Evolutionary conservation across 2,888 invertebrate species (phyloP), one percentile per base, ranked within the genome.

Genomic region (Ariolimax columbianus): DNA sequence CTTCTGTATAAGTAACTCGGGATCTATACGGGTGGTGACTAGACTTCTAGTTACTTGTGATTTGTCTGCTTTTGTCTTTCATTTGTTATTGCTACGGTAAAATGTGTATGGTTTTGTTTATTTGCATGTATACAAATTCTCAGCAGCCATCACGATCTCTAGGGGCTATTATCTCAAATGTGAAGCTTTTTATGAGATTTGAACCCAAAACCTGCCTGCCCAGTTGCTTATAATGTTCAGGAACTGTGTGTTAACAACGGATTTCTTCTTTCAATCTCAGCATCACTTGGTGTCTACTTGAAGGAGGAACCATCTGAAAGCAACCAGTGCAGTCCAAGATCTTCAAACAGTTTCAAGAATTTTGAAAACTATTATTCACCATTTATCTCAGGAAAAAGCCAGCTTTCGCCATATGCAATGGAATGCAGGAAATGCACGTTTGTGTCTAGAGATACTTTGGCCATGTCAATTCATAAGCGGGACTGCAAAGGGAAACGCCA

Each of bases 401-500:
- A 63, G 6, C 47, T 68, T 38, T 51, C 51, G 14, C 30, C 82
- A 40, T 40, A 55, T 38, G 30, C 26, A 38, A 4, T 75, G 55
- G 82, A 77, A 43, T 84, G 84, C 43, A 72, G 40, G 47, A 84
- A 84, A 38, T 84, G 84, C 63, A 72, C 72, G 30, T 84, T 73
- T 72, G 79, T 84, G 19, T 79, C 84, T 26, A 66, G 55, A 30
- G 79, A 84, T 43, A 43, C 59, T 0, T 36, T 84, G 47, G 72
- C 79, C 0, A 79, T 84, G 84, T 68, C 84, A 55, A 55, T 47
- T 9, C 85, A 85, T 73, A 85, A 85, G 47, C 81, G 63, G 36
- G 75, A 40, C 7, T 85, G 85, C 68, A 85, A 80, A 77, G 85
- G 85, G 7, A 85, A 85, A 33, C 79, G 81, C 0, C 85, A 85